phyloP scores from a whole-genome alignment of 2,797 vertebrate species.

The Rhynchotus rufescens region DNA sequence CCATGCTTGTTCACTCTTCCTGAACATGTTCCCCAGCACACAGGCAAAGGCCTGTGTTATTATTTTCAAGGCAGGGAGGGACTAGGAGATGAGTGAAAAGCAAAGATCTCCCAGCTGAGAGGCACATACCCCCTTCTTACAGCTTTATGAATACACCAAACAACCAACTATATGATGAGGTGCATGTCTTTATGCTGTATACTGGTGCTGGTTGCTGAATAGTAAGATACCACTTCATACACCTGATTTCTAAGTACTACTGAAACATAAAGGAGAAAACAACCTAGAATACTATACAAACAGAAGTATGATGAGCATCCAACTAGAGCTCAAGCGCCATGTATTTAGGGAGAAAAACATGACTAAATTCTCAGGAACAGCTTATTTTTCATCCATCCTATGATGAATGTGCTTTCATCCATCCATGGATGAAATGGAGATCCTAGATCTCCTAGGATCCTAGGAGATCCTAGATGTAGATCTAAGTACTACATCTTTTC shows the following conservation, averaged over 20 bases:
- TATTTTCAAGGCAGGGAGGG: background rate
- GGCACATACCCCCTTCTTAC: background rate
- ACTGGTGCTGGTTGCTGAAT: background rate
- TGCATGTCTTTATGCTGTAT: background rate
- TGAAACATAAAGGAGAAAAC: background rate
- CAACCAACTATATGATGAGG: background rate
- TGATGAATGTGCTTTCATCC: background rate
- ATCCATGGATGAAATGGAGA: too few species aligned
- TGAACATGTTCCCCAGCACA: background rate
- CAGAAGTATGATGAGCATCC: background rate
- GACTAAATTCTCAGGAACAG: fast-evolving
- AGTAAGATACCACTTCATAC: background rate
- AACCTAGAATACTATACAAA: background rate
- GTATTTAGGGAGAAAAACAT: background rate
- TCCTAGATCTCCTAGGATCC: too few species aligned
- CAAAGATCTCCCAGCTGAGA: background rate
- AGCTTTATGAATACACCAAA: background rate
- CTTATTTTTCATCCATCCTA: background rate
- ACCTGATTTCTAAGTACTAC: background rate
- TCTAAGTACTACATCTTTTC: background rate
- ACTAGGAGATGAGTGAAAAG: background rate
- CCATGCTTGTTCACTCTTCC: background rate
- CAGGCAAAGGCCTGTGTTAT: background rate
- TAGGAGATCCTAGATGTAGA: too few species aligned
- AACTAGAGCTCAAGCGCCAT: background rate